A percentile compares a stretch with the other conserved stretches of the same genome.
phyloP scores from a whole-genome alignment of 2,888 invertebrate genomes.

The Thecophora atra region DNA sequence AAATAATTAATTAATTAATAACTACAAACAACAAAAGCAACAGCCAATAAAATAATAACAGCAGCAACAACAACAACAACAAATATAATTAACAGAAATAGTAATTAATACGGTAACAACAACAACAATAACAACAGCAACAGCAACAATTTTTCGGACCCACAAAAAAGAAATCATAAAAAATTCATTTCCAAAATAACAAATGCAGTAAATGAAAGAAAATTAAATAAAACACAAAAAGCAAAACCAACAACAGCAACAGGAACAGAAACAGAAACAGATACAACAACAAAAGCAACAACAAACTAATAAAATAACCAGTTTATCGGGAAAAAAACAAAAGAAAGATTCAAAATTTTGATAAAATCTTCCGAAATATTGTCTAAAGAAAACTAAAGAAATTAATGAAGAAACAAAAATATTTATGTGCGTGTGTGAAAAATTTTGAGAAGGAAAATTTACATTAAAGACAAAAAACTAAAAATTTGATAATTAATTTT shows the following conservation, averaged over 20 bases:
- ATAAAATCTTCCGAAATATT: background rate
- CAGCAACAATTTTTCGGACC: constrained; percentile 45
- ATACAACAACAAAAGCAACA: constrained; percentile 44
- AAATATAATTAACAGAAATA: constrained; percentile 40
- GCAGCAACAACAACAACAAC: constrained; percentile 48
- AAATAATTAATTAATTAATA: no score
- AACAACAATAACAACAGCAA: constrained; percentile 43
- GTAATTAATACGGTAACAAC: constrained; percentile 43
- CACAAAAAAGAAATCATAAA: constrained; percentile 41
- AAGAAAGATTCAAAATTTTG: constrained; percentile 22
- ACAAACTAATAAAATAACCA: constrained; percentile 39
- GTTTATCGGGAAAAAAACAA: background rate
- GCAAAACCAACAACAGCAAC: constrained; percentile 23
- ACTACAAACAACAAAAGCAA: constrained; percentile 40
- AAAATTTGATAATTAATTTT: constrained; percentile 45
- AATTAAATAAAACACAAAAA: constrained; percentile 20
- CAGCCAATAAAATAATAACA: constrained; percentile 40
- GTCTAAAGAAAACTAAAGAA: constrained; percentile 15
- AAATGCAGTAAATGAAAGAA: constrained; percentile 35
- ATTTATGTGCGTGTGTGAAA: constrained; percentile 18
- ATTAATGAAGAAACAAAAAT: constrained; percentile 19
- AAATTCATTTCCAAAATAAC: constrained; percentile 30
- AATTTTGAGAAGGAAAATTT: constrained; percentile 27
- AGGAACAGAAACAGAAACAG: constrained; percentile 35
- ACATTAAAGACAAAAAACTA: constrained; percentile 38